Evolutionary conservation across 2,888 invertebrate genomes (phyloP).

Genomic region (Drosophila maculinotata): DNA sequence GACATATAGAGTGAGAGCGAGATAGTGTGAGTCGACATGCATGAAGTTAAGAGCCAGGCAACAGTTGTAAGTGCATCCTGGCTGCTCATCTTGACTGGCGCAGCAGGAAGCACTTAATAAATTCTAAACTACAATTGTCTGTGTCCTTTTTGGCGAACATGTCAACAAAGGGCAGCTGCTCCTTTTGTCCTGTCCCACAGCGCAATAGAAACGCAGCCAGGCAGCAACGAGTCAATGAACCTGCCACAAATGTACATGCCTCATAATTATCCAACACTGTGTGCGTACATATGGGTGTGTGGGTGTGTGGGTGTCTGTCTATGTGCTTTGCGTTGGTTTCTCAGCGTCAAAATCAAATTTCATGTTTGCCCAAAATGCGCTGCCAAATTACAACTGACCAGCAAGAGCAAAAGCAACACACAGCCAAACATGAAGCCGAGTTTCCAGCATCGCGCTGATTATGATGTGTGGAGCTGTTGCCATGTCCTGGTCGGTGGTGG

Average conservation of each 20-base stretch:
- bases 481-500: constrained; percentile 7
- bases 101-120: constrained; percentile 77
- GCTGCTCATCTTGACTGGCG: constrained; percentile 53
- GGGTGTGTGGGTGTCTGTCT: constrained; percentile 8
- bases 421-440: constrained; percentile 28
- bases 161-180: constrained; percentile 62
- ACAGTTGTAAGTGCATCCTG: constrained; percentile 59
- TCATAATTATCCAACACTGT: constrained; percentile 48
- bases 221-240: constrained; percentile 52
- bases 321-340: constrained; percentile 10
- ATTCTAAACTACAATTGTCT: constrained; percentile 69
- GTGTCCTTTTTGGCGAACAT: constrained; percentile 34
- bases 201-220: constrained; percentile 6
- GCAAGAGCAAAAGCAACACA: constrained; percentile 32
- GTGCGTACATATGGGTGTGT: background rate
- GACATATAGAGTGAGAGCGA: background rate
- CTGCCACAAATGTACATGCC: constrained; percentile 19
- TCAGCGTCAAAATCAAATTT: constrained; percentile 68
- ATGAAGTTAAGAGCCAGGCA: constrained; percentile 43
- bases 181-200: constrained; percentile 34
- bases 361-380: constrained; percentile 28
- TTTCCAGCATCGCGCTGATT: constrained; percentile 22
- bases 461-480: constrained; percentile 31
- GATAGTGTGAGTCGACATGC: constrained; percentile 12
- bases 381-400: constrained; percentile 44